Conservation (phyloP, 2,113 vertebrate species). For the Rhabdornis inornatus region DNA sequence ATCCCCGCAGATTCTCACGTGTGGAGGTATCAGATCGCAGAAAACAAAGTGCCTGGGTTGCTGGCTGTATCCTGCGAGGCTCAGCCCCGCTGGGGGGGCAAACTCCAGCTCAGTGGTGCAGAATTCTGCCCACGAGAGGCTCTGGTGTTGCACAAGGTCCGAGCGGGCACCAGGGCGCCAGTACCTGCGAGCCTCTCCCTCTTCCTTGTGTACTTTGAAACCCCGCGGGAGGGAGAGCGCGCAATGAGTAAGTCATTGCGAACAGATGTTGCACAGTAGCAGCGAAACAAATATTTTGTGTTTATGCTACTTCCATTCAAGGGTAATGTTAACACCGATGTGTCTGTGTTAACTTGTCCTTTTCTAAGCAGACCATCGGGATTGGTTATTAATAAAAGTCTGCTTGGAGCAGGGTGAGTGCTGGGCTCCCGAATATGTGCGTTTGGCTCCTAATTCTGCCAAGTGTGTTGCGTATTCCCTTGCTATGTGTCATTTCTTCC, state of each 20-base stretch:
- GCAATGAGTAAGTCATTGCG: not conserved
- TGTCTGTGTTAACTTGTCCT: not conserved
- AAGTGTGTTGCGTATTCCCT: not conserved
- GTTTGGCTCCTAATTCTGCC: not conserved
- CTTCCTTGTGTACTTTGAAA: constrained; percentile 38
- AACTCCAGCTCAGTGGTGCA: not conserved
- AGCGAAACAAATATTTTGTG: constrained; percentile 61
- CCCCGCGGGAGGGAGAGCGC: not conserved
- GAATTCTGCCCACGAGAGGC: not conserved
- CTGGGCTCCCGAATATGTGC: not conserved
- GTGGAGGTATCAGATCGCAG: not conserved
- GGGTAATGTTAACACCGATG: not conserved
- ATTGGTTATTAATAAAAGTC: not conserved
- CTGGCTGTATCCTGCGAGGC: not conserved
- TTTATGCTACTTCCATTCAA: constrained; percentile 2
- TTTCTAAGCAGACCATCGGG: not conserved
- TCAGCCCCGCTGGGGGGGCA: not conserved
- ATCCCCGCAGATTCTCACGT: not conserved
- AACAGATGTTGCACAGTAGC: constrained; percentile 60
- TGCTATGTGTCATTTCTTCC: not conserved
- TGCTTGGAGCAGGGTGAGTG: not conserved
- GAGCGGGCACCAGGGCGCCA: not conserved
- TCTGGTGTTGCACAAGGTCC: not conserved
- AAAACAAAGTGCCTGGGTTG: rapidly evolving
- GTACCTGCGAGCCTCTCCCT: constrained; percentile 39